Conservation (phyloP, 2,797 vertebrate species). For the Netta rufina region DNA sequence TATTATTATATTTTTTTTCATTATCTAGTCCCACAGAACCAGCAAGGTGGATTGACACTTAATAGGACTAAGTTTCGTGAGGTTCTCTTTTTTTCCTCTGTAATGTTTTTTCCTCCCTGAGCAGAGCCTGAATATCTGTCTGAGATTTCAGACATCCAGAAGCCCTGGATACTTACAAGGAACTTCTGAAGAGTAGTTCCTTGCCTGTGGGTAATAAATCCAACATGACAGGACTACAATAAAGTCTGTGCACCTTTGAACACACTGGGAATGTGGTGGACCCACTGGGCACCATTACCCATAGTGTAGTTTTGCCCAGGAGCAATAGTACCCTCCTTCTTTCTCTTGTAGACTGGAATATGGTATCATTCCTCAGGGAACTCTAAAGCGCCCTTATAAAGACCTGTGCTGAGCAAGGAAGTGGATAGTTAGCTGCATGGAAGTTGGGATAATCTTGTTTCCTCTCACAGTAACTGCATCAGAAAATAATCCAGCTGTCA, state of each 20-base stretch:
- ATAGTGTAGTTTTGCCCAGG: neutral
- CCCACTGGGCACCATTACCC: neutral
- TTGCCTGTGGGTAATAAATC: neutral
- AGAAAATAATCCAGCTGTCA: neutral
- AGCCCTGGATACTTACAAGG: neutral
- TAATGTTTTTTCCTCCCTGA: neutral
- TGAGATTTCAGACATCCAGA: neutral
- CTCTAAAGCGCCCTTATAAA: neutral
- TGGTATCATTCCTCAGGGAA: neutral
- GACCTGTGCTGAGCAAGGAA: neutral
- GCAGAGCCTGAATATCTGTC: neutral
- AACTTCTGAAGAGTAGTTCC: neutral
- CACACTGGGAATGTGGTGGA: neutral
- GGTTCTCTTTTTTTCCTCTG: neutral
- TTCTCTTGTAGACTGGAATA: neutral
- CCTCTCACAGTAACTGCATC: neutral
- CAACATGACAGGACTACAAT: neutral
- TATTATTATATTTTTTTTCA: neutral
- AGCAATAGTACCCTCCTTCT: neutral
- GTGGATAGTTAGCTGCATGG: neutral
- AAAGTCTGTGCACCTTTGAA: neutral
- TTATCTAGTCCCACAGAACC: neutral
- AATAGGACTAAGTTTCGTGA: neutral
- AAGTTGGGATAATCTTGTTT: neutral
- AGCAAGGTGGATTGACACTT: rapidly evolving